Base-by-base conservation (phyloP, 2,888 invertebrate genomes). In the Polia nebulosa region DNA sequence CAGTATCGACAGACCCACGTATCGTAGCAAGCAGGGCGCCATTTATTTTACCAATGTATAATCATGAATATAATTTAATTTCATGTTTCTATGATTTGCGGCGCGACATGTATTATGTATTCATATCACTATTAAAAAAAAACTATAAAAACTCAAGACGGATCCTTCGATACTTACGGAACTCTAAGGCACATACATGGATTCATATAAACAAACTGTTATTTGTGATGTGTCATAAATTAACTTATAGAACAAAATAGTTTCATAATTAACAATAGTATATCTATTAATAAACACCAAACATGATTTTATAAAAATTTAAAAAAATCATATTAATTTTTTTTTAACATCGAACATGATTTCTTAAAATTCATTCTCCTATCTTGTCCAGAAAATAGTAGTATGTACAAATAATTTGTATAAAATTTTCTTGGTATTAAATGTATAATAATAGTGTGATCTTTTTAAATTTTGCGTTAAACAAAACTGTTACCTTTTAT, bases 141-240 rank as follows among this genome's bases (percentile, higher is more conserved):
- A 62, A 59, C 32, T 34, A 52, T 63, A 17, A 29, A 61, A 71
- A 70, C 22, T 49, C 53, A 61, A 86, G 85, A 87, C 85, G 86
- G 86, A 85, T 73, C 72, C 73, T 69, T 73, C 47, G 29, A 57
- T 56, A 64, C 85, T 80, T 85, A 88, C 85, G 86, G 88, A 88
- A 88, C 87, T 85, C 85, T 39, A 84, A 81, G 85, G 84, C 86
- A 87, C 86, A 74, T 57, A 87, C 85, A 74, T 57, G 58, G 52
- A 64, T 71, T 68, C 56, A 63, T 63, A 62, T 53, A 60, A 63
- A 68, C 56, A 13, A 57, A 62, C 41, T 56, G 62, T 62, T 75
- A 41, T 57, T 64, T 68, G 75, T 78, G 72, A 69, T 68, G 66
- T 51, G 56, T 64, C 47, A 57, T 39, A 61, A 72, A 74, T 29